Conservation (phyloP, 37 sponge, comb jelly and placozoan genomes). For the Lycopodina hypogea region DNA sequence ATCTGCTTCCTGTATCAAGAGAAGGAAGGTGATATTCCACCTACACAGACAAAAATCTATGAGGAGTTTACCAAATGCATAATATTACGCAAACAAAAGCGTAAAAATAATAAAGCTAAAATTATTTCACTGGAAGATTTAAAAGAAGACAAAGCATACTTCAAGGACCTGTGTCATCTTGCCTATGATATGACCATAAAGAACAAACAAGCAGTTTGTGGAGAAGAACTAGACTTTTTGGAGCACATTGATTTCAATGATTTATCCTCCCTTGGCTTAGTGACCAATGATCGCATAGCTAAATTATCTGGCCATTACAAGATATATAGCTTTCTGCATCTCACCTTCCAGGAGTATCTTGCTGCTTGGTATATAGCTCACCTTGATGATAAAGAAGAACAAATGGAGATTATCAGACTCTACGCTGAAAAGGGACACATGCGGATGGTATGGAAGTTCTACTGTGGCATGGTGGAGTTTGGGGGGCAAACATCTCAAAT, state of each 20-base stretch:
- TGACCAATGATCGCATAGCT: background rate
- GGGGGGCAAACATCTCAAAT: background rate
- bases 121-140: background rate
- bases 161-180: background rate
- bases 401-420: background rate
- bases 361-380: slow-evolving; percentile 19
- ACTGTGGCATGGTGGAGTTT: slow-evolving; percentile 8
- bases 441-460: slow-evolving; percentile 16
- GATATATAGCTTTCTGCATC: slow-evolving; percentile 27
- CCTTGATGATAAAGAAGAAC: background rate
- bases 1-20: slow-evolving; percentile 5
- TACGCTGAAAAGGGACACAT: background rate
- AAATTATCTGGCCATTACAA: background rate
- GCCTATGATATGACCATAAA: slow-evolving; percentile 8
- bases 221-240: background rate
- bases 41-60: slow-evolving; percentile 33
- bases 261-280: slow-evolving; percentile 7
- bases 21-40: background rate
- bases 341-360: slow-evolving; percentile 24
- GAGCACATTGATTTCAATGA: background rate
- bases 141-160: background rate
- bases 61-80: slow-evolving; percentile 9
- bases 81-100: background rate
- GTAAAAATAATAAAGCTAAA: background rate
- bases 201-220: background rate